Percentiles rank a stretch among this genome's conserved stretches.
Evolutionary conservation across 2,888 invertebrate species (phyloP).

Genomic region (Harpalus rufipes): DNA sequence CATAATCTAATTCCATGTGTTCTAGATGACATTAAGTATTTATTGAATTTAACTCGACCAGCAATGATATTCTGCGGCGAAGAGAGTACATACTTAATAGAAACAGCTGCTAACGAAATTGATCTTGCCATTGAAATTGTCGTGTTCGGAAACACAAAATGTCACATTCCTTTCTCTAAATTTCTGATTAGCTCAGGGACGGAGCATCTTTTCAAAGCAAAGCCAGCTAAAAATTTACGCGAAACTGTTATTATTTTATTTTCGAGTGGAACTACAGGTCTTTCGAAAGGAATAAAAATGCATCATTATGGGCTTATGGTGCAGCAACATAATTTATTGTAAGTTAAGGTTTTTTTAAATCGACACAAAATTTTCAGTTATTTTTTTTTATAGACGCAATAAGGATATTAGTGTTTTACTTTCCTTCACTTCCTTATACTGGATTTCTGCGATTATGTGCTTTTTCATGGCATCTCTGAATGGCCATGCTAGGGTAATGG

Average conservation of each 20-base stretch:
- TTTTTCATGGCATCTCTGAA: constrained; percentile 29
- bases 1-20: background rate
- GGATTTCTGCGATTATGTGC: constrained; percentile 43
- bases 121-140: constrained; percentile 71
- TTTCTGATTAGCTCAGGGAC: constrained; percentile 71
- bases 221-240: constrained; percentile 40
- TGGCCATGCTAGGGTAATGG: constrained; percentile 29
- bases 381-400: no score
- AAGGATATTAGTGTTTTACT: background rate
- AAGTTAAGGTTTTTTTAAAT: no score
- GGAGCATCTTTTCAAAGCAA: constrained; percentile 69
- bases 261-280: constrained; percentile 69
- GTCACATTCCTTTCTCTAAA: constrained; percentile 68
- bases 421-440: constrained; percentile 22
- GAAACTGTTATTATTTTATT: constrained; percentile 65
- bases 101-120: constrained; percentile 70
- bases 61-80: constrained; percentile 72
- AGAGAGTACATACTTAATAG: constrained; percentile 70
- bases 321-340: no score
- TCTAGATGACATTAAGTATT: constrained; percentile 70
- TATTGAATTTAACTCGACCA: constrained; percentile 72
- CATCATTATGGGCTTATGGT: constrained; percentile 54
- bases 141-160: constrained; percentile 71
- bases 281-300: constrained; percentile 69
- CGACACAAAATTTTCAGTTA: no score